phyloP scores from a whole-genome alignment of 2,113 vertebrate genomes.

The Poeciliopsis turrubarensis region DNA sequence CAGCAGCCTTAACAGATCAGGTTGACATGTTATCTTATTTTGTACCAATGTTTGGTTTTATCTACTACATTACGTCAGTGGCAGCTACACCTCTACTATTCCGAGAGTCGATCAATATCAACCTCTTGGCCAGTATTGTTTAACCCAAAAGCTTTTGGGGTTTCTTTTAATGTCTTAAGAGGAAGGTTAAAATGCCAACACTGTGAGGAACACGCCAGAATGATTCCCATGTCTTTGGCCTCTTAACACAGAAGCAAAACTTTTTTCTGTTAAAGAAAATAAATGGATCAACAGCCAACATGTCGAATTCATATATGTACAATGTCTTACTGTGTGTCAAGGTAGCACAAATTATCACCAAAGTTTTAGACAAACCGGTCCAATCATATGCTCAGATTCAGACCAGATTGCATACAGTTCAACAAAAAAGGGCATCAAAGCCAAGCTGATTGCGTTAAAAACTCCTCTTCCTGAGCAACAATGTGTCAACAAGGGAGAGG shows the following conservation, averaged over 20 bases:
- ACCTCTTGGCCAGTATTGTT: slow-evolving; percentile 31
- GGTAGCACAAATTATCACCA: too few species aligned
- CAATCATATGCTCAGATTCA: too few species aligned
- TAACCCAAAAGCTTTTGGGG: slow-evolving; percentile 15
- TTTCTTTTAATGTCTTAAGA: slow-evolving; percentile 31
- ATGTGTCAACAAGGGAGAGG: too few species aligned
- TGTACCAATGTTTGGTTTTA: slow-evolving; percentile 17
- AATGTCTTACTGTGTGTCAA: background rate
- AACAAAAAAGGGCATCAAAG: too few species aligned
- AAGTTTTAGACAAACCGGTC: too few species aligned
- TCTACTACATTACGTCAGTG: background rate
- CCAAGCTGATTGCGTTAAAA: too few species aligned
- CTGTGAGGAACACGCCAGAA: slow-evolving; percentile 6
- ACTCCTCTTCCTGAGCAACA: too few species aligned
- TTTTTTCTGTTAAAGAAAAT: background rate
- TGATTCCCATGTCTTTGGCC: slow-evolving; percentile 56
- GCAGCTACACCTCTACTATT: slow-evolving; percentile 6
- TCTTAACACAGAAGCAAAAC: slow-evolving; percentile 25
- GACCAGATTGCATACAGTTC: too few species aligned
- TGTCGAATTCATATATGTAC: background rate
- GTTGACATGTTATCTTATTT: slow-evolving; percentile 50
- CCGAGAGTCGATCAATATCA: slow-evolving; percentile 26
- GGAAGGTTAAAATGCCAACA: slow-evolving; percentile 32
- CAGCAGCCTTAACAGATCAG: slow-evolving; percentile 7
- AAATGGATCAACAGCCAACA: background rate